phyloP scores from a whole-genome alignment of 2,888 invertebrate species.

The Erebia epiphron region DNA sequence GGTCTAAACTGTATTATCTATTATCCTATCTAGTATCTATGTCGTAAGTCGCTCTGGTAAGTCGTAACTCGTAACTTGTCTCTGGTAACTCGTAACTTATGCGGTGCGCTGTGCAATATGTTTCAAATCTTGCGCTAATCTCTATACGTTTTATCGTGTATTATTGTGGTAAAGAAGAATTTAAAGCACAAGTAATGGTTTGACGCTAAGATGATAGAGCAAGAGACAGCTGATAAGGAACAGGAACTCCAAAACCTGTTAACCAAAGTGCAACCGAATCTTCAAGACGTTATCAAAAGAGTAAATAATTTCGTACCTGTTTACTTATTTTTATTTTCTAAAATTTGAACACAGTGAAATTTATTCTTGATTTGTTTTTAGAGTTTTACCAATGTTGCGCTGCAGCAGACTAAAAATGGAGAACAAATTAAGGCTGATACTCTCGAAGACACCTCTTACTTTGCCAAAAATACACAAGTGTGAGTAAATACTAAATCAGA shows the following conservation, averaged over 20 bases:
- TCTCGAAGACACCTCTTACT: conserved; percentile 80
- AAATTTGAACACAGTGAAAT: neutral
- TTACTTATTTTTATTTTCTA: neutral
- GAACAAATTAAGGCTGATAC: conserved; percentile 71
- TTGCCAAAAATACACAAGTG: conserved; percentile 83
- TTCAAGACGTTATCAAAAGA: conserved; percentile 84
- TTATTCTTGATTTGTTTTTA: conserved; percentile 45
- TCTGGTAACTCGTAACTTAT: no score
- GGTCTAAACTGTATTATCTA: no score
- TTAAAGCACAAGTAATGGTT: conserved; percentile 30
- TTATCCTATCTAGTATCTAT: no score
- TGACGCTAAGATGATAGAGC: conserved; percentile 35
- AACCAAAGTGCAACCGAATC: conserved; percentile 77
- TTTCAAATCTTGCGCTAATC: conserved; percentile 25
- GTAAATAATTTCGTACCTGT: conserved; percentile 62
- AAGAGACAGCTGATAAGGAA: conserved; percentile 58
- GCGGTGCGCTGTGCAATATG: no score
- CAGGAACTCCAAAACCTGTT: conserved; percentile 76
- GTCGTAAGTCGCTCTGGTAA: no score
- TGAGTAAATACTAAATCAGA: conserved; percentile 56
- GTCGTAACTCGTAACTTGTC: no score
- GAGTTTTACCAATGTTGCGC: conserved; percentile 84
- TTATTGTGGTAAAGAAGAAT: conserved; percentile 7
- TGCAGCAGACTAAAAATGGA: conserved; percentile 77
- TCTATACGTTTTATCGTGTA: conserved; percentile 17